Percentiles rank a stretch among this genome's conserved stretches.
These are phyloP conservation scores for Varroa destructor DNA, from an alignment of 1,140 invertebrate species.

Conservation along the genomic window DNA sequence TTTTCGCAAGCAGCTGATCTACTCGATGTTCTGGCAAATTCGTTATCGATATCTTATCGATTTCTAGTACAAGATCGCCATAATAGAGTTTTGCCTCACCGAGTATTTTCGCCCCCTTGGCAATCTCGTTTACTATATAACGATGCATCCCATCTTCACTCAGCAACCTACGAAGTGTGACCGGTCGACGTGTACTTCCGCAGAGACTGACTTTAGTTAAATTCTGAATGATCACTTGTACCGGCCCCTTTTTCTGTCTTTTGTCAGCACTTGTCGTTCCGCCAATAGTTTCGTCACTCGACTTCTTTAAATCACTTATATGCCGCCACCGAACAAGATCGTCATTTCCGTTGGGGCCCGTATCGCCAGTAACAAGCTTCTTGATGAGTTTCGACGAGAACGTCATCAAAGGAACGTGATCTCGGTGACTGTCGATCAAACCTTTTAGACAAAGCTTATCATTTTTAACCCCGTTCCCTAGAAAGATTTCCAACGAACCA, in stretches of 20 bases:
- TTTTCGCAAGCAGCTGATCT: neutral
- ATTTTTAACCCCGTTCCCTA: neutral
- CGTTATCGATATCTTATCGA: neutral
- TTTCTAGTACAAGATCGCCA: neutral
- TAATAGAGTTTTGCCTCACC: constrained; percentile 3
- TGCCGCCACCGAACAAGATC: neutral
- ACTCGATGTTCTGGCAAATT: neutral
- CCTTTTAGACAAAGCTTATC: neutral
- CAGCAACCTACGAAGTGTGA: neutral
- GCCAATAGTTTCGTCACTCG: neutral
- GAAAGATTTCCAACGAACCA: neutral
- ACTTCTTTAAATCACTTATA: neutral
- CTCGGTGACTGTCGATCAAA: neutral
- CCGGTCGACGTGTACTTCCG: neutral
- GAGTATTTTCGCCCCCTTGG: neutral
- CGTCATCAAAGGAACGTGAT: neutral
- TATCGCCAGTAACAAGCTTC: neutral
- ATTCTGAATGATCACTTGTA: constrained; percentile 23
- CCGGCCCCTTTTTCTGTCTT: neutral
- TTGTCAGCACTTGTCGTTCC: neutral
- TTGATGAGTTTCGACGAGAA: neutral
- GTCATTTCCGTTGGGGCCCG: neutral
- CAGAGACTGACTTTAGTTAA: neutral
- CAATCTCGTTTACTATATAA: neutral
- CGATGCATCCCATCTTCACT: constrained; percentile 20